Evolutionary conservation across 2,113 vertebrate genomes (phyloP).

Genomic region (Ictidomys tridecemlineatus): DNA sequence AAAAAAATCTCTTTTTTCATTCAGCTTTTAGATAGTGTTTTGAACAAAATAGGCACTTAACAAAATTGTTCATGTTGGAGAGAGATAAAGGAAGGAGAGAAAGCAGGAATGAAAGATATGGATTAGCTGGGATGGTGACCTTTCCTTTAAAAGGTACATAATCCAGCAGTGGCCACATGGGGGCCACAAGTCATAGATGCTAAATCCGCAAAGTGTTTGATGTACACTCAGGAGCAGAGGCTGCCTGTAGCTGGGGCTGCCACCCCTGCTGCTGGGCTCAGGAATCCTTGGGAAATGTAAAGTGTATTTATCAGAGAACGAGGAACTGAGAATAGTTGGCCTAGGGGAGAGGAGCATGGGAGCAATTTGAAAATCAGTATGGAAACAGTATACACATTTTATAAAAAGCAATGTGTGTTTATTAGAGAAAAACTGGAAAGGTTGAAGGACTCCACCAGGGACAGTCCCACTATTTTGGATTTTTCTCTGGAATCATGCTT

Average conservation of each 20-base stretch:
- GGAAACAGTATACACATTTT: not conserved
- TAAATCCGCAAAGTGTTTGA: not conserved
- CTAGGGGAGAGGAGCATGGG: not conserved
- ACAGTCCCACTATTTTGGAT: not conserved
- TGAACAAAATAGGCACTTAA: not conserved
- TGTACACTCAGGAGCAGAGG: not conserved
- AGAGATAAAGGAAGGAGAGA: not conserved
- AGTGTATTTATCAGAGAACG: not conserved
- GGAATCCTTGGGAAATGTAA: not conserved
- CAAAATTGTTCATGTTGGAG: not conserved
- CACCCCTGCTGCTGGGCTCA: not conserved
- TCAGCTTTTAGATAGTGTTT: not conserved
- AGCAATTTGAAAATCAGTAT: not conserved
- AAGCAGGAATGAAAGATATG: not conserved
- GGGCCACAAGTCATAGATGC: not conserved
- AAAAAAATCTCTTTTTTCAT: not conserved
- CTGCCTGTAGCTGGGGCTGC: not conserved
- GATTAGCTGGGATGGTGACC: not conserved
- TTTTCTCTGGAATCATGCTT: not conserved
- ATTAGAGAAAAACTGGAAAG: not conserved
- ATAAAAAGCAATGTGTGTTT: not conserved
- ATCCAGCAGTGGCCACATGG: not conserved
- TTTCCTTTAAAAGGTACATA: conserved; percentile 22
- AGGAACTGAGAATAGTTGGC: not conserved
- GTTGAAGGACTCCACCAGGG: not conserved